Percentiles rank a stretch among this genome's conserved stretches.
Conservation (phyloP, 2,888 invertebrate genomes). For the Hirtodrosophila duncani region DNA sequence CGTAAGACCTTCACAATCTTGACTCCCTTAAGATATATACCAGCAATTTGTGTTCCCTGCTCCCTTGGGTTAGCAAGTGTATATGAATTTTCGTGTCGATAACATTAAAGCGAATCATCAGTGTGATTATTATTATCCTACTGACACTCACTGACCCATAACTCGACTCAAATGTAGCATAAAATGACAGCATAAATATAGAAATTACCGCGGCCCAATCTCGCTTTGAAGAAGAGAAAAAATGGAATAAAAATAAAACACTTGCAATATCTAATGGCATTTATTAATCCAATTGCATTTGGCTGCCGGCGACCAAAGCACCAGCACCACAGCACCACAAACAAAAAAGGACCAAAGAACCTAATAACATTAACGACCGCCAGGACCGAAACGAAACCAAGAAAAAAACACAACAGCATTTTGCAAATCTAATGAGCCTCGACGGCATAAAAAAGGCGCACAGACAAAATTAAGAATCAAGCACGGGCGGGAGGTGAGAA, state of each 20-base stretch:
- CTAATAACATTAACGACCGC: conserved; percentile 69
- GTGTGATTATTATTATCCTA: conserved; percentile 7
- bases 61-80: too few relatives aligned
- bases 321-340: too few relatives aligned
- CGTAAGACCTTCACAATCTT: too few relatives aligned
- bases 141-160: conserved; percentile 21
- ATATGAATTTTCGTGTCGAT: too few relatives aligned
- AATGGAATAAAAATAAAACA: conserved; percentile 51
- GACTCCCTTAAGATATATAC: too few relatives aligned
- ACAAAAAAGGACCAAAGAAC: conserved; percentile 36
- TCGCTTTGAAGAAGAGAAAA: conserved; percentile 6
- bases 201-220: conserved; percentile 40
- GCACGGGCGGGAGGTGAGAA: conserved; percentile 10
- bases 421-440: conserved; percentile 78
- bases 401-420: conserved; percentile 73
- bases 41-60: too few relatives aligned
- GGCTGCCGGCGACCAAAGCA: conserved; percentile 14
- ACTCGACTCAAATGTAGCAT: conserved; percentile 57
- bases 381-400: conserved; percentile 24
- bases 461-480: conserved; percentile 28
- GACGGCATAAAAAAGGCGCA: conserved; percentile 72
- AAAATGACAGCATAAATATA: conserved; percentile 59
- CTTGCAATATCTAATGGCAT: conserved; percentile 54
- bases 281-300: conserved; percentile 70
- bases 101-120: too few relatives aligned